These are phyloP conservation scores for Cyanoliseus patagonus DNA, from an alignment of 2,113 vertebrate genomes.

Conservation along the genomic window DNA sequence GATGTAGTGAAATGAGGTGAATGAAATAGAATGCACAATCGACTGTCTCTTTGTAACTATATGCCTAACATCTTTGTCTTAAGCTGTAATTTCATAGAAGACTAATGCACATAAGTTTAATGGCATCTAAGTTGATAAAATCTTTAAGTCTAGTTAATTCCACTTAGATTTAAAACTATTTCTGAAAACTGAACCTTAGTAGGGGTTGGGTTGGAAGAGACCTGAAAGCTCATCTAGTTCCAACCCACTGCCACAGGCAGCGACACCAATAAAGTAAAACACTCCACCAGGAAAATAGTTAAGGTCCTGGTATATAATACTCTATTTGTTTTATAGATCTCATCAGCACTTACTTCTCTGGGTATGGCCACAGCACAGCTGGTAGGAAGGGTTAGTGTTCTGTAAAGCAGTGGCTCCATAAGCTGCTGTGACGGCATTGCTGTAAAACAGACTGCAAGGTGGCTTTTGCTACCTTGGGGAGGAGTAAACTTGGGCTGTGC, in stretches of 20 bases:
- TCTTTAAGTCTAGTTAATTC: neutral
- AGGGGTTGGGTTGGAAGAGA: neutral
- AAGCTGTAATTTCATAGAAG: neutral
- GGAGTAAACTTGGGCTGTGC: neutral
- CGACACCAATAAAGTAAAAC: neutral
- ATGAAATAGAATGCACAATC: neutral
- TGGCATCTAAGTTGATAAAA: neutral
- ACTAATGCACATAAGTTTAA: neutral
- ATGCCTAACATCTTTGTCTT: neutral
- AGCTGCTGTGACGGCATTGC: neutral
- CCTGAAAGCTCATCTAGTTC: neutral
- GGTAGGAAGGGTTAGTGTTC: neutral
- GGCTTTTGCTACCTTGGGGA: neutral
- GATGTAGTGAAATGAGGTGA: neutral
- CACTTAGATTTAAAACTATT: neutral
- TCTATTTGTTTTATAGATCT: neutral
- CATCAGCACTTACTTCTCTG: neutral
- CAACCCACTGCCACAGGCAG: neutral
- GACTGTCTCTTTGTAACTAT: neutral
- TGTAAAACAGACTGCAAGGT: accelerated
- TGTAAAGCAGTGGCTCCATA: neutral
- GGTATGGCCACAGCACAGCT: neutral
- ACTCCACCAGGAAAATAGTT: neutral
- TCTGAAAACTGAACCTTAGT: neutral
- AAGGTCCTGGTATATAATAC: neutral